Evolutionary conservation across 2,113 vertebrate genomes (phyloP), one percentile per base, ranked within the genome.

Genomic region (Gymnarchus niloticus): DNA sequence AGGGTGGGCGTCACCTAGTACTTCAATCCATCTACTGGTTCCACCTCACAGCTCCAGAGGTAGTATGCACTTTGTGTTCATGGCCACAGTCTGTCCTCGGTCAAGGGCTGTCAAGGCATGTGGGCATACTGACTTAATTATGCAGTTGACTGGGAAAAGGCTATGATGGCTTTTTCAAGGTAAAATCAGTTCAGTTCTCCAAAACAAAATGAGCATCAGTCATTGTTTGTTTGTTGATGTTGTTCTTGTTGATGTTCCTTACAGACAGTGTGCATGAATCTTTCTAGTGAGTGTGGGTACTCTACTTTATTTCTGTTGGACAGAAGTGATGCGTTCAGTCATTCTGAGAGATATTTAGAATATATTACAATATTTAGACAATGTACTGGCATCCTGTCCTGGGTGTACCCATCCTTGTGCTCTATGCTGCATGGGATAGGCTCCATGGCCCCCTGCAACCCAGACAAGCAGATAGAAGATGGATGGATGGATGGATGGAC

Each of bases 131-230:
- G 0, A 48, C n/a, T 78, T 54, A 80, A 81, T 86, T 61, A 61
- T 59, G 61, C 25, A 86, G n/a, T 81, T 49, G 9, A 57, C 56
- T 17, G 81, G 52, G 17, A 86, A 82, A 86, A 86, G 56, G 78
- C 78, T 69, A n/a, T 19, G 3, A 25, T 73, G 33, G 5, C 21
- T 21, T 28, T 44, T 59, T 86, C 10, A 5, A 44, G 80, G 80
- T 69, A 19, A 86, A 81, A 44, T 4, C 73, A 21, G 44, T n/a
- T 48, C 21, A 78, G 76, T 78, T 48, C 44, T 46, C 23, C 23
- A 23, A 1, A 7, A 7, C 14, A 6, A n/a, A 25, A 21, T 41
- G 37, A 44, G 14, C 28, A 23, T 44, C 41, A 2, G 19, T 7
- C 69, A 17, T 76, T 77, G 41, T 77, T 48, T 48, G 6, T 78